Conservation (phyloP, 1,140 invertebrate genomes). For the Trigoniulus corallinus region DNA sequence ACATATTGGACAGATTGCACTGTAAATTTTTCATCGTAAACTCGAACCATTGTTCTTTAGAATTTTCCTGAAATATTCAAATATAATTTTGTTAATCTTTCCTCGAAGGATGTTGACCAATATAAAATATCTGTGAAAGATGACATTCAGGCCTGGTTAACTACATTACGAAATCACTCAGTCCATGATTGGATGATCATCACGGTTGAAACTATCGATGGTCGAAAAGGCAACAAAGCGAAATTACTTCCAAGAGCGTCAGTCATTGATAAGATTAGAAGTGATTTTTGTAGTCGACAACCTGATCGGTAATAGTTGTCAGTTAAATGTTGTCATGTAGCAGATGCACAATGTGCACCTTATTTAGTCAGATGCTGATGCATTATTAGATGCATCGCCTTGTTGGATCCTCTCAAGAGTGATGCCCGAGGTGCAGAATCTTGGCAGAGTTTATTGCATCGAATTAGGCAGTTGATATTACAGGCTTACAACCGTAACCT, state of each 20-base stretch:
- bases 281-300: constrained; percentile 81
- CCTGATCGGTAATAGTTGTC: constrained; percentile 41
- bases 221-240: constrained; percentile 57
- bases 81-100: background rate
- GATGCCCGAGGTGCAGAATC: constrained; percentile 77
- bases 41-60: background rate
- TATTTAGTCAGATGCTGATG: too few relatives aligned
- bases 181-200: constrained; percentile 87
- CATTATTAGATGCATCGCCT: constrained; percentile 65
- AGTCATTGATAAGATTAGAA: constrained; percentile 83
- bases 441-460: constrained; percentile 63
- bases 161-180: constrained; percentile 49
- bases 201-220: constrained; percentile 79
- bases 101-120: constrained; percentile 62
- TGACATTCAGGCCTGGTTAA: constrained; percentile 74
- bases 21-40: constrained; percentile 30
- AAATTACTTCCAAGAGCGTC: constrained; percentile 82
- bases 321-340: too few relatives aligned
- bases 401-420: constrained; percentile 74
- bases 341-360: too few relatives aligned
- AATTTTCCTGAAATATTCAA: background rate
- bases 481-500: constrained; percentile 60
- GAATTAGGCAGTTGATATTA: constrained; percentile 66
- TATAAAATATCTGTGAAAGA: constrained; percentile 73
- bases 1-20: constrained; percentile 88